Percentiles rank a stretch among this genome's conserved stretches.
Evolutionary conservation across 1,140 invertebrate species (phyloP).

Genomic region (Daktulosphaira vitifoliae): DNA sequence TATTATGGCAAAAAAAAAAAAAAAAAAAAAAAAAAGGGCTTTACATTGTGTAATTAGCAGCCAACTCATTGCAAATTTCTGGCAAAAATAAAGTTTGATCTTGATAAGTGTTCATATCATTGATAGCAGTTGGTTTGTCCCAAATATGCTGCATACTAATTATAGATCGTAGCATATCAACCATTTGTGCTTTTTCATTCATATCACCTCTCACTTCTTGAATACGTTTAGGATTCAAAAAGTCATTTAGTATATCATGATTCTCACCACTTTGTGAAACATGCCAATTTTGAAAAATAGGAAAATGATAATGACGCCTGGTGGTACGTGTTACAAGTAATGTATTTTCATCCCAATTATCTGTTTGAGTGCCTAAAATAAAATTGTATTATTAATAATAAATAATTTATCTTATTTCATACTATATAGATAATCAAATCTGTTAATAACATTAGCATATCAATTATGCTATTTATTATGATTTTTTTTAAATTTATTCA

Average conservation of each 20-base stretch:
- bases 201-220: neutral
- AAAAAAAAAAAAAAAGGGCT: neutral
- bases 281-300: constrained; percentile 28
- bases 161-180: constrained; percentile 19
- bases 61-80: neutral
- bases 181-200: constrained; percentile 7
- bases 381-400: neutral
- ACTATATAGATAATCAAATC: no score
- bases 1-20: no score
- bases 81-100: constrained; percentile 14
- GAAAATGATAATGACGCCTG: constrained; percentile 29
- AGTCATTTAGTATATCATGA: constrained; percentile 14
- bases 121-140: constrained; percentile 8
- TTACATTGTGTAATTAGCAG: constrained; percentile 30
- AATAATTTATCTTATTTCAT: no score
- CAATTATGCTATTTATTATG: no score
- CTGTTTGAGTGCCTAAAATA: constrained; percentile 25
- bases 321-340: constrained; percentile 12
- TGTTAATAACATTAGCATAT: no score
- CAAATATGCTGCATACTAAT: constrained; percentile 25
- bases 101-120: constrained; percentile 9
- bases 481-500: no score
- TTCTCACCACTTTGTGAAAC: constrained; percentile 11
- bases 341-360: constrained; percentile 7
- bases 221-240: constrained; percentile 16